A percentile compares a stretch with the other conserved stretches of the same genome.
phyloP scores from a whole-genome alignment of 2,888 invertebrate species.

The Penaeus monodon region DNA sequence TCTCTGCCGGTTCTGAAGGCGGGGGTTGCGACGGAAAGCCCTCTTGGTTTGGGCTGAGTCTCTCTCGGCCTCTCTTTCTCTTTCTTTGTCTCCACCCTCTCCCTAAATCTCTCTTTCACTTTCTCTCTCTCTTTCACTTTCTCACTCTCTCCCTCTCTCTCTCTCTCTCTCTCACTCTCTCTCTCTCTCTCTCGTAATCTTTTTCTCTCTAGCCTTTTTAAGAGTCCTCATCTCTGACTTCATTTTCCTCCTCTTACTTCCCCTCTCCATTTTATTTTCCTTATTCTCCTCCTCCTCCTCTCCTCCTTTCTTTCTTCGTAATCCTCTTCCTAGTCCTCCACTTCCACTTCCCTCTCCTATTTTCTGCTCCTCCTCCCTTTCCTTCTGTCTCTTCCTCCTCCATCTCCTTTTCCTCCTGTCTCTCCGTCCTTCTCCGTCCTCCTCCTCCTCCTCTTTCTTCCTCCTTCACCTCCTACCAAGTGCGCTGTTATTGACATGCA shows the following conservation, averaged over 20 bases:
- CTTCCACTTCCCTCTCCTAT: no score
- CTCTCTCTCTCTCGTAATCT: neutral
- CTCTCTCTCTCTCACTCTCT: neutral
- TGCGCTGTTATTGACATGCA: neutral
- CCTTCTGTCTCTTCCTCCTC: neutral
- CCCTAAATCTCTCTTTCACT: no score
- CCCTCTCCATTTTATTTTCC: neutral
- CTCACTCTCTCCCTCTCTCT: neutral
- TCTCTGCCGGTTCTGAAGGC: no score
- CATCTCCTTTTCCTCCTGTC: neutral
- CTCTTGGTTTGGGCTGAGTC: no score
- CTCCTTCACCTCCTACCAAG: slow-evolving; percentile 1
- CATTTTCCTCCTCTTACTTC: neutral
- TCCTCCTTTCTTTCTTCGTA: no score
- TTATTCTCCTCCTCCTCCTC: neutral
- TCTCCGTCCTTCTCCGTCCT: neutral
- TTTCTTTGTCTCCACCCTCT: no score
- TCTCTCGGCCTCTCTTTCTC: no score
- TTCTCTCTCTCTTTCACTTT: neutral
- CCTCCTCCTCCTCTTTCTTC: slow-evolving; percentile 3
- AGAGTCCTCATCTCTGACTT: neutral
- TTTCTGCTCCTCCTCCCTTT: no score
- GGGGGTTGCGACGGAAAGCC: no score
- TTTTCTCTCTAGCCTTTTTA: neutral
- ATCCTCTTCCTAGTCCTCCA: no score